Conservation (phyloP, 2,113 vertebrate genomes). For the Polypterus senegalus region DNA sequence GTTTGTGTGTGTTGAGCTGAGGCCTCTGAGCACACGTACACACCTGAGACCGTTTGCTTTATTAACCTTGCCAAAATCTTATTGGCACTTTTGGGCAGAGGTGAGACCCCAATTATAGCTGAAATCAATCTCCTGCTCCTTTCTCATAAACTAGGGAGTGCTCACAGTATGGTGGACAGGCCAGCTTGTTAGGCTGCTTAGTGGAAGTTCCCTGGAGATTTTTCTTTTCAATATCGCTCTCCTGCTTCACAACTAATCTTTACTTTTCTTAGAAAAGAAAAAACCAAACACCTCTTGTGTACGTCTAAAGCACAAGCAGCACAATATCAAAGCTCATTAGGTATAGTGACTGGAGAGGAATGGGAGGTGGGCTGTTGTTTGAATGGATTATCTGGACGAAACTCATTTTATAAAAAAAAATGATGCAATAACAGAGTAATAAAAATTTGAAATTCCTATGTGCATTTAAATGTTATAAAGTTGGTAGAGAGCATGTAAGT, state of each 20-base stretch:
- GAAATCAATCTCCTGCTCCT: constrained; percentile 28
- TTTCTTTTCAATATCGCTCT: constrained; percentile 9
- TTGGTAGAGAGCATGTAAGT: too few species aligned
- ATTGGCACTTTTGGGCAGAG: constrained; percentile 28
- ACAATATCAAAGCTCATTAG: too few species aligned
- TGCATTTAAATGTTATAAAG: too few species aligned
- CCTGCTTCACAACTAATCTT: constrained; percentile 13
- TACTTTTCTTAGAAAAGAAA: constrained; percentile 16
- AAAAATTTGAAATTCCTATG: too few species aligned
- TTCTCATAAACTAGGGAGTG: constrained; percentile 12
- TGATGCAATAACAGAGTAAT: too few species aligned
- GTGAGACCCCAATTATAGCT: constrained; percentile 36
- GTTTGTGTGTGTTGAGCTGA: constrained; percentile 1
- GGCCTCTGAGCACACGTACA: constrained; percentile 8
- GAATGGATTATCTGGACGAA: too few species aligned
- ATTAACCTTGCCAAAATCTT: constrained; percentile 25
- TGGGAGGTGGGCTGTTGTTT: too few species aligned
- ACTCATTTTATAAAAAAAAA: too few species aligned
- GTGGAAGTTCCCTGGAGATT: constrained; percentile 18
- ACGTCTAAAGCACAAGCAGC: too few species aligned
- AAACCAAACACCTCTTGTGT: background rate
- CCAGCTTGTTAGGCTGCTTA: constrained; percentile 31
- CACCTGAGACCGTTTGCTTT: constrained; percentile 11
- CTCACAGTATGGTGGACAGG: constrained; percentile 12
- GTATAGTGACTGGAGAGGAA: too few species aligned